Evolutionary conservation across 1,140 invertebrate genomes (phyloP), one percentile per base, ranked within the genome.

Genomic region (Venturia canescens): DNA sequence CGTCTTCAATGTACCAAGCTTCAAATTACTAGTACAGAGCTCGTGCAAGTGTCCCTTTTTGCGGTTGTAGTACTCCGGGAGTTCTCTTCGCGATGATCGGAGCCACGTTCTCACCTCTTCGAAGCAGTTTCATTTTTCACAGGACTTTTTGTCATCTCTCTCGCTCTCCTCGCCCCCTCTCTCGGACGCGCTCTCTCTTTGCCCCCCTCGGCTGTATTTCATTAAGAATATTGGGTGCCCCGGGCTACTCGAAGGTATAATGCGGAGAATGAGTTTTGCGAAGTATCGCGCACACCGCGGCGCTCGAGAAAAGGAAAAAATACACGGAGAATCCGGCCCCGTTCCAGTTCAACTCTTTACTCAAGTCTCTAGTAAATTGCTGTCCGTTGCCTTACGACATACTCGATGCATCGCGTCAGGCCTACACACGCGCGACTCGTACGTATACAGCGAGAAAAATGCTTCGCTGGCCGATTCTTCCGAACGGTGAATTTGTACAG

Each of bases 281-380:
- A 21, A 72, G 6, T 53, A 71, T 34, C 16, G 11, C 16, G 11
- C 34, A 44, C 69, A n/a, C 31, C 50, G 11, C 23, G 18, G n/a
- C n/a, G n/a, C n/a, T n/a, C n/a, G 27, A 63, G 27, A 63, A 63
- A 63, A 26, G 27, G 27, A 18, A 13, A 27, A 57, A 74, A 27
- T 6, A 57, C 53, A 79, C 15, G 50, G 50, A 27, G 50, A 71
- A 79, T 72, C 78, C 78, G 78, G 69, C 78, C 78, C 48, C 78
- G 78, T 79, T 79, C 69, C 69, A 71, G 67, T 79, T 79, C 67
- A 71, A 72, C 67, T 72, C 67, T 34, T 44, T 70, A 23, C 31
- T 66, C n/a, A 38, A 60, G 63, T 38, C 29, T 57, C 77, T 70
- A 66, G 34, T 72, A 79, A 79, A 79, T 79, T 79, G 78, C 67